Base-by-base conservation (phyloP, 2,888 invertebrate species). In the Tiliacea citrago region DNA sequence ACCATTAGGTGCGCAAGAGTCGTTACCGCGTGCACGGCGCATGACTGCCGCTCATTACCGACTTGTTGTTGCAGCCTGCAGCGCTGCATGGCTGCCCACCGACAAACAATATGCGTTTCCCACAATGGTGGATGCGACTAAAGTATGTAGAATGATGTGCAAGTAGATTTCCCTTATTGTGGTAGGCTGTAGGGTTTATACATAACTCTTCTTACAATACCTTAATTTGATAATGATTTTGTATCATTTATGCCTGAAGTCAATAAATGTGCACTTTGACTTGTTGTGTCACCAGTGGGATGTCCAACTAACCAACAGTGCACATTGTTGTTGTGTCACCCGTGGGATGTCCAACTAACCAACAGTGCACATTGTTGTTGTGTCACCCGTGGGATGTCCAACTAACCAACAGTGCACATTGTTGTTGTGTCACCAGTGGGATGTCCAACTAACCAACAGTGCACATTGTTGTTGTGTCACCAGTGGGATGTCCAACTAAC, bases 51-150 rank as follows among this genome's bases (percentile, higher is more conserved):
- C 58, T 75, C 71, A 63, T 70, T 73, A 63, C 63, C 24, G 71
- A 57, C 55, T 29, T 82, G 77, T 80, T 72, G 75, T 80, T 83
- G 68, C 83, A 82, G 68, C 68, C 68, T 75, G 75, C 83, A 75
- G 62, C 78, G 69, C 72, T 73, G 73, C 78, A 76, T 65, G 70
- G 55, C 45, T 76, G 82, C 76, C 39, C 72, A 62, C 35, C 21
- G 8, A 47, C 75, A 47, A 68, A 65, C 58, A 71, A 62, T 63
- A 70, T 47, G 24, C 63, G 47, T 39, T 77, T 71, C 73, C 60
- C 77, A 84, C 75, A 76, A 69, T 58, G 45, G 18, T 73, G 49
- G 13, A 63, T 29, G 16, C 12, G 8, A 74, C 67, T 62, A 73
- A 21, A 29, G 16, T 57, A 67, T 29, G 7, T 74, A 55, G 1